Base-by-base conservation (phyloP, 2,797 vertebrate species). In the Spheniscus humboldti region DNA sequence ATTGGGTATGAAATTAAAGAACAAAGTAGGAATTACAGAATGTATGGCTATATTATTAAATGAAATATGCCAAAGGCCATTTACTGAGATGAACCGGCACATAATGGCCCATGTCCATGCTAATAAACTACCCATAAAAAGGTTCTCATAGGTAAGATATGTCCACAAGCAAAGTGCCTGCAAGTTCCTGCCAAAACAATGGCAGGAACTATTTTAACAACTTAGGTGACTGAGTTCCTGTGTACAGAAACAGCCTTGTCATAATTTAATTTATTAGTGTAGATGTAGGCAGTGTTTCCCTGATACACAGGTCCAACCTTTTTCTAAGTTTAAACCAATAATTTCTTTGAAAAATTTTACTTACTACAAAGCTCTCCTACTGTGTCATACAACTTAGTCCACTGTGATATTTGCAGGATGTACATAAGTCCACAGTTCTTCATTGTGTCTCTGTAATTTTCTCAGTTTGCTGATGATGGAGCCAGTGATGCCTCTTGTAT, bases 61-160 rank as follows among this genome's bases (percentile, higher is more conserved):
- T 31, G 0, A 80, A 75, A 31, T 72, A 80, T 41, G 9, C 9
- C 27, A 48, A 6, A 28, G 31, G 18, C 3, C 22, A 12, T 76
- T 90, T 86, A 20, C 41, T 73, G 59, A 83, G 25, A 41, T 45
- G 3, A 83, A 57, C 4, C 50, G 35, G n/a, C 11, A 64, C 7
- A 25, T 53, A 86, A 48, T 0, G 0, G 18, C 6, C 11, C 10
- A 48, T 16, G 9, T 45, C 52, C 17, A 56, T 2, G 5, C 12
- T 60, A 43, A 43, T 24, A 73, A 76, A 27, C 14, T 62, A 15
- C 33, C 11, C 9, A 55, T 60, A 90, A 48, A 1, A 20, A 48
- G 8, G 6, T 72, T 28, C 9, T 64, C 7, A 24, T 43, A 24
- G 13, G 24, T 27, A 59, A 82, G 41, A 47, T 53, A 33, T 17